Conservation (phyloP, 2,888 invertebrate species). For the Dolomedes plantarius region DNA sequence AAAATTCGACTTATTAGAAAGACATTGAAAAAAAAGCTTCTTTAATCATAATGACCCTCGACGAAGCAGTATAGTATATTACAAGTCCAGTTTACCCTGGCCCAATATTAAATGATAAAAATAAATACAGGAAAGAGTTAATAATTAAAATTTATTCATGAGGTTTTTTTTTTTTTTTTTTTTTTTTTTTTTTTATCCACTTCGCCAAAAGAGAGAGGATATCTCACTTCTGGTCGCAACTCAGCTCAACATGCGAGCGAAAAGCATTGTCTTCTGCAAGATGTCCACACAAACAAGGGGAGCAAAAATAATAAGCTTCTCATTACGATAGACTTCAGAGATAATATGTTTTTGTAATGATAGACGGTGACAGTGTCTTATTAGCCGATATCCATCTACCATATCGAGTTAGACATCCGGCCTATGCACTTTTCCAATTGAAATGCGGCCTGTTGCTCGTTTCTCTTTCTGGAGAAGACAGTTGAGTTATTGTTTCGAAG, state of each 20-base stretch:
- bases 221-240: neutral
- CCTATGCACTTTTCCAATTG: conserved; percentile 24
- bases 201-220: neutral
- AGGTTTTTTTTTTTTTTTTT: too few species aligned
- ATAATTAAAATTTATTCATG: too few species aligned
- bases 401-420: conserved; percentile 58
- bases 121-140: too few species aligned
- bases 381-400: conserved; percentile 66
- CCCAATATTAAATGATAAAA: too few species aligned
- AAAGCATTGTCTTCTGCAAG: neutral
- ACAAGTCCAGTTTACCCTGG: too few species aligned
- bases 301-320: conserved; percentile 25
- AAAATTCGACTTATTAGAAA: too few species aligned
- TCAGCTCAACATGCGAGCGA: neutral
- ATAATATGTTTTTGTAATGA: conserved; percentile 35
- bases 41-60: too few species aligned
- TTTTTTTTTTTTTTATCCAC: too few species aligned
- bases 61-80: too few species aligned
- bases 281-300: neutral
- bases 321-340: conserved; percentile 32
- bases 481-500: too few species aligned
- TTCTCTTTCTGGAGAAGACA: too few species aligned
- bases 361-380: conserved; percentile 65
- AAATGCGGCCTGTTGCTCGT: conserved; percentile 2
- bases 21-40: too few species aligned